These are phyloP conservation scores for Tetramorium simillimum DNA, from an alignment of 1,140 invertebrate genomes.

Conservation along the genomic window DNA sequence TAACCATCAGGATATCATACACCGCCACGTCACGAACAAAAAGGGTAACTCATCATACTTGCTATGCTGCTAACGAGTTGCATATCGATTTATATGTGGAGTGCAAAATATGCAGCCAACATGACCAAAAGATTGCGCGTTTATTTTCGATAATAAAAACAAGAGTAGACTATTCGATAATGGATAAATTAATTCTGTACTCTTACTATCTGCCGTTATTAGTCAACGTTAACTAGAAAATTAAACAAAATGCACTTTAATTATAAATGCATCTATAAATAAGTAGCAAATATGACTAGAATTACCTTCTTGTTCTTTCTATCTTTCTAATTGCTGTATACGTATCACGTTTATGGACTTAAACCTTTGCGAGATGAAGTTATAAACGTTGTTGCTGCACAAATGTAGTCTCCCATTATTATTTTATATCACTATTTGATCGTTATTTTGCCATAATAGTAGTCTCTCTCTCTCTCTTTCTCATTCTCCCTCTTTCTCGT, in stretches of 20 bases:
- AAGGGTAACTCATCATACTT: neutral
- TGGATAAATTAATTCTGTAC: neutral
- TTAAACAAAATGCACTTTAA: neutral
- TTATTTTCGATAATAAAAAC: neutral
- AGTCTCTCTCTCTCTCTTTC: neutral
- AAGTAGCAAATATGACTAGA: neutral
- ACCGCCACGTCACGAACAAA: neutral
- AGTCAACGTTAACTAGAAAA: neutral
- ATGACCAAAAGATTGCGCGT: neutral
- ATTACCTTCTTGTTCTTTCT: neutral
- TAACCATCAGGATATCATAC: conserved; percentile 15
- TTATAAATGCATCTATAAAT: neutral
- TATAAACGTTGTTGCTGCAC: neutral
- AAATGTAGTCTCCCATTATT: neutral
- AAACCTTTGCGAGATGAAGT: conserved; percentile 10
- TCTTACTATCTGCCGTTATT: neutral
- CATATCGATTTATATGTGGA: neutral
- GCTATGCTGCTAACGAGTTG: neutral
- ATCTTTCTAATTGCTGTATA: neutral
- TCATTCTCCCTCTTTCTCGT: neutral
- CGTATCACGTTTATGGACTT: neutral
- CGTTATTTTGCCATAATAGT: neutral
- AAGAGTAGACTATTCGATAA: neutral
- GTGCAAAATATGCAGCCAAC: neutral
- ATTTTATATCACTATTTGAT: neutral